These are phyloP conservation scores for Drosophila atripex DNA, from an alignment of 2,888 invertebrate genomes.

Conservation along the genomic window DNA sequence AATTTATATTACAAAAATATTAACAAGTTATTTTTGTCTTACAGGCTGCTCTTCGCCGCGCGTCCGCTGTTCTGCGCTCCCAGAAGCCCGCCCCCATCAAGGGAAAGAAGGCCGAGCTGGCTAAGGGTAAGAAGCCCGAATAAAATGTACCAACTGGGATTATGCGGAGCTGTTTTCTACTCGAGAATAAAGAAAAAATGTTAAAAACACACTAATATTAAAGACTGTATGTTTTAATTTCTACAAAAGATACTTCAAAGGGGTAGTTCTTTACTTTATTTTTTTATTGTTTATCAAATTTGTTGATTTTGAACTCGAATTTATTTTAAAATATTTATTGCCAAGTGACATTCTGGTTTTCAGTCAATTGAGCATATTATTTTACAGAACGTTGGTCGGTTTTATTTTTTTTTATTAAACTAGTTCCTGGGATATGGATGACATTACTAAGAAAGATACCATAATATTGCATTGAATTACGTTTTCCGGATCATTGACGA, in stretches of 20 bases:
- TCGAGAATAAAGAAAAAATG: constrained; percentile 68
- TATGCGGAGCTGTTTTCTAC: constrained; percentile 68
- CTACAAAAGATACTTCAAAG: not conserved
- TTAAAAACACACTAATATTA: constrained; percentile 36
- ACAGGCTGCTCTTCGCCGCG: constrained; percentile 93
- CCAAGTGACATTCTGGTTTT: no score
- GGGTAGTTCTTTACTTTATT: no score
- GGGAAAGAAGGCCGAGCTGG: constrained; percentile 87
- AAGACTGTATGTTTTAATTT: not conserved
- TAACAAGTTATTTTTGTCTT: constrained; percentile 40
- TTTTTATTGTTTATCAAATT: not conserved
- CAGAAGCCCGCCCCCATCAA: constrained; percentile 94
- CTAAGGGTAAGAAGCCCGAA: constrained; percentile 92
- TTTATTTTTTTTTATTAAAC: constrained; percentile 13
- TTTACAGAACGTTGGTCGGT: not conserved
- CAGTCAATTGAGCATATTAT: not conserved
- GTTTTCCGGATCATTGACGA: constrained; percentile 12
- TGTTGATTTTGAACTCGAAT: no score
- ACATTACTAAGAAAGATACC: constrained; percentile 47
- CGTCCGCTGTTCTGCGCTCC: constrained; percentile 95
- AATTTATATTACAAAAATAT: fast-evolving
- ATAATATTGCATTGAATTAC: constrained; percentile 51
- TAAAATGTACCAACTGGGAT: constrained; percentile 84
- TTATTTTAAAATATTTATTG: no score
- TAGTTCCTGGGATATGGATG: constrained; percentile 24